Conservation (phyloP, 1,140 invertebrate species). For the Hycleus cichorii region DNA sequence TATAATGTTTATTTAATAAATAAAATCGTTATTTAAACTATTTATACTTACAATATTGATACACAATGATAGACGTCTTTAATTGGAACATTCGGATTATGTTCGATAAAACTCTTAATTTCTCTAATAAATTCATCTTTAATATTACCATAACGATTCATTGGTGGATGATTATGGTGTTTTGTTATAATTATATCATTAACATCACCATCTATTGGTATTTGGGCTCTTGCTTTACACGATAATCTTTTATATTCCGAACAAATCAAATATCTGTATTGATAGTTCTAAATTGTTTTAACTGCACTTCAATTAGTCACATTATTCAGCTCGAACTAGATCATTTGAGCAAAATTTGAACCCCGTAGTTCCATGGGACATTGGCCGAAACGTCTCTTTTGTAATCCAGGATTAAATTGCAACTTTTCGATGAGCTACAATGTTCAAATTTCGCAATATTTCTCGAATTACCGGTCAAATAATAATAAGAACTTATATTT, state of each 20-base stretch:
- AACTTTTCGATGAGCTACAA: too few relatives aligned
- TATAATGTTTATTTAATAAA: constrained; percentile 4
- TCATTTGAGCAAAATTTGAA: too few relatives aligned
- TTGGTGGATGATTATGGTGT: constrained; percentile 29
- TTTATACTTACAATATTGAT: constrained; percentile 15
- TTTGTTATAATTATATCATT: constrained; percentile 21
- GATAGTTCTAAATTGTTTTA: too few relatives aligned
- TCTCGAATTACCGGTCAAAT: too few relatives aligned
- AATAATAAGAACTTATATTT: too few relatives aligned
- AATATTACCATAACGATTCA: neutral
- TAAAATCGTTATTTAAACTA: neutral
- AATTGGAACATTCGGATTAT: neutral
- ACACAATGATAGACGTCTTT: constrained; percentile 14
- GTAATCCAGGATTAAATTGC: too few relatives aligned
- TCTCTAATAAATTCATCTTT: constrained; percentile 12
- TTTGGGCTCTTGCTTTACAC: constrained; percentile 25
- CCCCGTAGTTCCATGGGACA: too few relatives aligned
- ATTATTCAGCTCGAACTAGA: too few relatives aligned
- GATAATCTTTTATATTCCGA: constrained; percentile 26
- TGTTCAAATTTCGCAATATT: too few relatives aligned
- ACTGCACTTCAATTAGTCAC: too few relatives aligned
- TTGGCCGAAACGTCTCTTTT: too few relatives aligned
- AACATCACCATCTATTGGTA: constrained; percentile 17
- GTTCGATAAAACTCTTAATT: constrained; percentile 8
- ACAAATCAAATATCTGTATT: constrained; percentile 26